These are phyloP conservation scores for Caiman crocodilus DNA, from an alignment of 2,797 vertebrate species.

Conservation along the genomic window DNA sequence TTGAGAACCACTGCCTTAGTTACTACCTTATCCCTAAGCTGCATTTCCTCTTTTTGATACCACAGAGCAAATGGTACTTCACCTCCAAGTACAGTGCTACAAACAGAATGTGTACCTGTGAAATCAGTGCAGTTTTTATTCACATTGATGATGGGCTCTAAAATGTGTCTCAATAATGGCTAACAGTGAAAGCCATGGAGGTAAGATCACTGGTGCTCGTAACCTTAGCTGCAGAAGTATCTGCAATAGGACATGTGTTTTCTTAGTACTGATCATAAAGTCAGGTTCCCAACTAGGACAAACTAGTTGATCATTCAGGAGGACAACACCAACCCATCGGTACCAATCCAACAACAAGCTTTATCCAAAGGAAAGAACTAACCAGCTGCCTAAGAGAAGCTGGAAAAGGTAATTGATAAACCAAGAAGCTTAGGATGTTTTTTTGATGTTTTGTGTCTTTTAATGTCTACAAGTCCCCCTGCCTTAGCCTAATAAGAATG, in stretches of 20 bases:
- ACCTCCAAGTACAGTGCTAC: neutral
- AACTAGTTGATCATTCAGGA: too few species aligned
- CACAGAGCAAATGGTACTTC: neutral
- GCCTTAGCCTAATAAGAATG: neutral
- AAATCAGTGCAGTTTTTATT: neutral
- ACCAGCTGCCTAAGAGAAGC: neutral
- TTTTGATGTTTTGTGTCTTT: neutral
- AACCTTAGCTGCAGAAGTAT: neutral
- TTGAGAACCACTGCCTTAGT: too few species aligned
- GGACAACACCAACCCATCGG: too few species aligned
- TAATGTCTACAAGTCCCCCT: neutral
- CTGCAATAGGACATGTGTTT: rapidly evolving
- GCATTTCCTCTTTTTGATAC: neutral
- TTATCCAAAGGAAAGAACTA: neutral
- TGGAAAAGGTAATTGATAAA: too few species aligned
- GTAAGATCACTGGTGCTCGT: rapidly evolving
- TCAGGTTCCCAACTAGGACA: too few species aligned
- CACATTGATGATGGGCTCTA: neutral
- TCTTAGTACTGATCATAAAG: too few species aligned
- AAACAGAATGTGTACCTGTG: neutral
- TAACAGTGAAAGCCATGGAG: neutral
- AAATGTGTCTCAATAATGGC: neutral
- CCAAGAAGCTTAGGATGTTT: too few species aligned
- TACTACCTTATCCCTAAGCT: too few species aligned
- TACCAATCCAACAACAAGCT: too few species aligned